Evolutionary conservation across 92 coral and sea anemone species (phyloP), one percentile per base, ranked within the genome.

Genomic region (Epizoanthus scotinus): DNA sequence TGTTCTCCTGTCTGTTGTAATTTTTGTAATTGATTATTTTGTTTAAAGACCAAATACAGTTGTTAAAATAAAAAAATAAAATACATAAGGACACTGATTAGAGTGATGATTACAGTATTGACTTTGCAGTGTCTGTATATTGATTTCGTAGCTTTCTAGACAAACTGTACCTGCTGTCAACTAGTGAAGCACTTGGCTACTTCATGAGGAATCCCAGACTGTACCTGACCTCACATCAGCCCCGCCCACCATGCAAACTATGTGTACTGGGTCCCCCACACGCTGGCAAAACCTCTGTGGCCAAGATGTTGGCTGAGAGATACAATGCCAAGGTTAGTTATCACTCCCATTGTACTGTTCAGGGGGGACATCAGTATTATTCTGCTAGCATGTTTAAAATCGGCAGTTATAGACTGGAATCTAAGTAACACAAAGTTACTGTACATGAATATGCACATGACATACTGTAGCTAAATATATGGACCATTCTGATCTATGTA

Each of bases 171-270:
- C 73, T 94, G 69, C 84, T 95, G 89, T 91, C 98, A 5, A 71
- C 98, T 66, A 89, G 73, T 71, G 97, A 95, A 58, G 78, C 98
- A 38, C 73, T 95, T 73, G 91, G 91, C 22, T 83, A 86, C 70
- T 95, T 95, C 79, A 91, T 95, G 88, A 92, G 98, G 25, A 95
- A 95, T 63, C 98, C 98, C 25, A 91, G 98, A 3, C 90, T 91
- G 2, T 95, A 82, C 79, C 79, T 95, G 0, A 89, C 91, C 19
- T 85, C 91, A 22, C 91, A 94, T 26, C 73, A 88, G 3, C 98
- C 98, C 2, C 82, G 95, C 40, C 98, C 98, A 8, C 98, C 98
- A 0, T 95, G 98, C 57, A 95, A 95, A 64, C 62, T 95, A 31
- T 95, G 97, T 81, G 92, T 95, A 55, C 79, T 95, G 73, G 98